Evolutionary conservation across 2,888 invertebrate genomes (phyloP).

Genomic region (Boloria euphrosyne): DNA sequence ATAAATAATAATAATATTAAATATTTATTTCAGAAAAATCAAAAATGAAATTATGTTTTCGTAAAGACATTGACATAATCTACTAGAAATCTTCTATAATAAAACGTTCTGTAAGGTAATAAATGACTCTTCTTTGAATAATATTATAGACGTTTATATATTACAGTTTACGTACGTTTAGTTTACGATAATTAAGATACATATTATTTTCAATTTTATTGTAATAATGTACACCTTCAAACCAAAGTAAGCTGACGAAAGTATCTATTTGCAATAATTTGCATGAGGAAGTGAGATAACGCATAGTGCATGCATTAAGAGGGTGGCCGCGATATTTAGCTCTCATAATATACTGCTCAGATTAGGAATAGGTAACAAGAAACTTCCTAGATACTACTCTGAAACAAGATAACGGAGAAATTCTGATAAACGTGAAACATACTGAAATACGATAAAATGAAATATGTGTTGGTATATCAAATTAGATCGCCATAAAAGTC

Average conservation of each 20-base stretch:
- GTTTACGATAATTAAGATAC: no score
- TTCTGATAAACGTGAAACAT: constrained; percentile 28
- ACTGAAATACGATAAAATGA: constrained; percentile 28
- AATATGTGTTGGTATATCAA: constrained; percentile 33
- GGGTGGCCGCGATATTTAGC: constrained; percentile 54
- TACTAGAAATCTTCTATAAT: no score
- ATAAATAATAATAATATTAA: no score
- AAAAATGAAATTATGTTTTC: no score
- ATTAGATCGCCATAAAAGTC: constrained; percentile 31
- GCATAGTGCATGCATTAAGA: constrained; percentile 53
- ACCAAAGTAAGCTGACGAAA: constrained; percentile 48
- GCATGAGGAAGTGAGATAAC: constrained; percentile 71
- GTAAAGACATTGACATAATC: no score
- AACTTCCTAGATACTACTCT: constrained; percentile 42
- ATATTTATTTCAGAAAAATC: no score
- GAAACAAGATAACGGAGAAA: constrained; percentile 34
- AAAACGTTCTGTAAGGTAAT: not conserved
- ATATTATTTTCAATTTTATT: constrained; percentile 3
- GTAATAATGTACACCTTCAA: constrained; percentile 28
- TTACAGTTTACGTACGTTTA: no score
- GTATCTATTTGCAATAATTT: constrained; percentile 68
- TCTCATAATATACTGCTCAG: constrained; percentile 41
- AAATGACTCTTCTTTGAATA: not conserved
- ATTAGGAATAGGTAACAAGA: constrained; percentile 39
- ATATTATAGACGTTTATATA: not conserved